Conservation (phyloP, 2,113 vertebrate genomes). For the Xiphophorus maculatus region DNA sequence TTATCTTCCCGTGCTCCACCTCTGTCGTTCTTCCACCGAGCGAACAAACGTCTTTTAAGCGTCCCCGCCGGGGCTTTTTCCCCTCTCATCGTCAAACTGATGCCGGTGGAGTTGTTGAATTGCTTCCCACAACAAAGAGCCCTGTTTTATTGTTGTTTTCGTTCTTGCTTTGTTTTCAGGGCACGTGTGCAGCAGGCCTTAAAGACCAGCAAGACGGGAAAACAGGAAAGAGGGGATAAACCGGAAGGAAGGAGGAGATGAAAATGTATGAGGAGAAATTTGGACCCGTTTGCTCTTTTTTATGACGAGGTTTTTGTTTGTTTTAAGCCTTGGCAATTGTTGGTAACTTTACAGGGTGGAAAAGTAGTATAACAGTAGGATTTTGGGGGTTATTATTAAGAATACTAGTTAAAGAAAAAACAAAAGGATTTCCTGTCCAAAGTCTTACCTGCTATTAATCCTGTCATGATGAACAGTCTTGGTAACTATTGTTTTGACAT, state of each 20-base stretch:
- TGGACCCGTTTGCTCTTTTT: slow-evolving; percentile 14
- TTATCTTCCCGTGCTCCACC: background rate
- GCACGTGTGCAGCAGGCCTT: slow-evolving; percentile 67
- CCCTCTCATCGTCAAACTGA: slow-evolving; percentile 45
- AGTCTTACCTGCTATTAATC: background rate
- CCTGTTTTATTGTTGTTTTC: slow-evolving; percentile 45
- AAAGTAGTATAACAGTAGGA: background rate
- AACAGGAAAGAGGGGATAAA: background rate
- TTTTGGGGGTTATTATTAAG: background rate
- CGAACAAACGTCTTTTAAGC: slow-evolving; percentile 35
- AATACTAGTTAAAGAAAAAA: background rate
- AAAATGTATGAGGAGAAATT: slow-evolving; percentile 6
- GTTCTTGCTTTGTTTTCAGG: slow-evolving; percentile 15
- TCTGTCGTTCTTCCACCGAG: slow-evolving; percentile 6
- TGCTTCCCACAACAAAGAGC: slow-evolving; percentile 45
- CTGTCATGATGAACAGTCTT: too few relatives aligned
- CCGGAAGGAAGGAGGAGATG: background rate
- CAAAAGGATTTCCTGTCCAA: background rate
- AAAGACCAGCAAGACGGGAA: slow-evolving; percentile 43
- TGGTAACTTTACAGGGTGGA: background rate
- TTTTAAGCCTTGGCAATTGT: slow-evolving; percentile 1
- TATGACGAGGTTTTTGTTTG: background rate
- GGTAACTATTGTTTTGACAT: too few relatives aligned
- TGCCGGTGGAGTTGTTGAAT: slow-evolving; percentile 61
- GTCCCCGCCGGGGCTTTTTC: slow-evolving; percentile 18